A percentile compares a stretch with the other conserved stretches of the same genome.
phyloP scores from a whole-genome alignment of 2,113 vertebrate species.

The Neolamprologus sp. region DNA sequence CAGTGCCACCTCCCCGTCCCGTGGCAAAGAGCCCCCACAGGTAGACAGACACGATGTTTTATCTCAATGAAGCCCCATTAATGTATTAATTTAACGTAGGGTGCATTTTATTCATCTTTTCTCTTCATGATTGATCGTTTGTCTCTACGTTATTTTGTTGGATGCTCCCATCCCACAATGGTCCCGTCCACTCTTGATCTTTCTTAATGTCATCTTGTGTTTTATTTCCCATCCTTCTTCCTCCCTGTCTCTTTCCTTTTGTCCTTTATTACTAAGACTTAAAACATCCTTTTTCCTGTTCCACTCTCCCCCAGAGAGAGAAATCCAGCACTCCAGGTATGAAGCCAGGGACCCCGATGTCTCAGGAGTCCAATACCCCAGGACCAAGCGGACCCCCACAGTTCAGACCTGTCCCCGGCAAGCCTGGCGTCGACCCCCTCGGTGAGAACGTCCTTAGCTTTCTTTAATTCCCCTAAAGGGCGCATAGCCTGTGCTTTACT shows the following conservation, averaged over 20 bases:
- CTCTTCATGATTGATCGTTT: background rate
- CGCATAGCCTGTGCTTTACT: background rate
- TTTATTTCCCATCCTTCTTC: background rate
- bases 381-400: conserved; percentile 78
- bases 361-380: conserved; percentile 72
- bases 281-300: background rate
- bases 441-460: conserved; percentile 59
- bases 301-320: conserved; percentile 70
- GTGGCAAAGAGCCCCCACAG: conserved; percentile 75
- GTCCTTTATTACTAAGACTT: background rate
- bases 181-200: background rate
- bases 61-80: background rate
- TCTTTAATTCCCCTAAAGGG: background rate
- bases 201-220: background rate
- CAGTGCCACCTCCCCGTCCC: conserved; percentile 78
- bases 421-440: conserved; percentile 75
- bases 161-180: background rate
- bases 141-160: background rate
- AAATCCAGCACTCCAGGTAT: conserved; percentile 85
- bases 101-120: background rate
- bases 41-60: conserved; percentile 24
- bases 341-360: conserved; percentile 85
- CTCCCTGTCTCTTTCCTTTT: background rate
- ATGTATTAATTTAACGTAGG: background rate
- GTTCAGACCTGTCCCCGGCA: conserved; percentile 72